phyloP scores from a whole-genome alignment of 2,113 vertebrate species.

The Rhinolophus sinicus region DNA sequence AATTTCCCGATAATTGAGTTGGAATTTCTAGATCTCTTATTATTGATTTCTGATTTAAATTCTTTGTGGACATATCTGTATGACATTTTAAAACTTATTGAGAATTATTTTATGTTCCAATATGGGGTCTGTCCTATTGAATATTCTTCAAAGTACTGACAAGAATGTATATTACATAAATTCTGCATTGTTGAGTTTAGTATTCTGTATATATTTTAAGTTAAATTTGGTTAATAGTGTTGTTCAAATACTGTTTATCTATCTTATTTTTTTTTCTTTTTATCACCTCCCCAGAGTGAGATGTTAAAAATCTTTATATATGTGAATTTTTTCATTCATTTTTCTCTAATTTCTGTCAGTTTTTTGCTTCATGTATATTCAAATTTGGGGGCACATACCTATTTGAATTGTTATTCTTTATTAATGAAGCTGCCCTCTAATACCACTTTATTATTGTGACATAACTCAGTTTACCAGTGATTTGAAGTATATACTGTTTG shows the following conservation, averaged over 20 bases:
- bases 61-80: background rate
- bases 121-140: background rate
- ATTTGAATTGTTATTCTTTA: background rate
- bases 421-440: background rate
- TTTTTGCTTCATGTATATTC: conserved; percentile 4
- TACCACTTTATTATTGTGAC: background rate
- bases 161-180: background rate
- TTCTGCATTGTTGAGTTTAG: background rate
- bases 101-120: background rate
- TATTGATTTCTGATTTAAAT: conserved; percentile 13
- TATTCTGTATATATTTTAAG: background rate
- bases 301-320: background rate
- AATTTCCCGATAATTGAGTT: background rate
- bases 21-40: background rate
- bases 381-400: background rate
- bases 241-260: background rate
- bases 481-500: background rate
- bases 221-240: background rate
- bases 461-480: background rate
- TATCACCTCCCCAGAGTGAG: background rate
- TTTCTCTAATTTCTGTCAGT: background rate
- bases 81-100: background rate
- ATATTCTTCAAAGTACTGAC: background rate
- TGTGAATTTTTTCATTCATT: background rate
- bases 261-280: background rate